phyloP scores from a whole-genome alignment of 2,113 vertebrate species.

The Xenopus borealis region DNA sequence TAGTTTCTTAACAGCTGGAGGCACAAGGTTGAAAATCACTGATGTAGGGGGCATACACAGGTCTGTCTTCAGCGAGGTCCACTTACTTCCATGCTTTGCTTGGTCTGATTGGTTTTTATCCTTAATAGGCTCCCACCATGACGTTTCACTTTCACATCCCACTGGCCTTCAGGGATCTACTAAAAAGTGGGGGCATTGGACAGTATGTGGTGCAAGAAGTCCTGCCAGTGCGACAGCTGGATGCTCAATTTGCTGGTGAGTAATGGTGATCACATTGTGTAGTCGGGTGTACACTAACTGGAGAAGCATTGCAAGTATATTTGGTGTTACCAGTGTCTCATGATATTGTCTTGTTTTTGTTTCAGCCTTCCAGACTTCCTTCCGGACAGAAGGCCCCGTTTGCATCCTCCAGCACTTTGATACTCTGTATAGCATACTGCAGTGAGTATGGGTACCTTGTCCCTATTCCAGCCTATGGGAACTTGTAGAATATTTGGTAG shows the following conservation, averaged over 20 bases:
- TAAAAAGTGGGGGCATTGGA: conserved; percentile 72
- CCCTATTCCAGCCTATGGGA: background rate
- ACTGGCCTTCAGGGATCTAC: conserved; percentile 70
- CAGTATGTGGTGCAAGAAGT: conserved; percentile 87
- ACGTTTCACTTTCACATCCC: conserved; percentile 78
- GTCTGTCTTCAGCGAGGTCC: background rate
- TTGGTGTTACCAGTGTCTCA: background rate
- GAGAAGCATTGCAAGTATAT: no score
- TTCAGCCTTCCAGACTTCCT: conserved; percentile 72
- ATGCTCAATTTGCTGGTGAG: conserved; percentile 70
- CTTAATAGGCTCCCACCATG: conserved; percentile 7
- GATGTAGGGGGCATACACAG: background rate
- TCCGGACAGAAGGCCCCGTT: conserved; percentile 73
- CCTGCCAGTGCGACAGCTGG: conserved; percentile 66
- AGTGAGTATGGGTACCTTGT: conserved; percentile 71
- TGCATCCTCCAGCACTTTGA: conserved; percentile 89
- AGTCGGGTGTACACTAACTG: background rate
- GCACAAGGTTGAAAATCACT: no score
- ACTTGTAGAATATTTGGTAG: no score
- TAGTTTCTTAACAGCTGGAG: no score
- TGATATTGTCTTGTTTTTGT: background rate
- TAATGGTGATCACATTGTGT: background rate
- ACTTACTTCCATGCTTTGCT: no score
- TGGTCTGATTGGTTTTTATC: no score
- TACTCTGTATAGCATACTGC: conserved; percentile 79